Evolutionary conservation across 1,140 invertebrate species (phyloP), one percentile per base, ranked within the genome.

Genomic region (Tetramorium parvispinum): DNA sequence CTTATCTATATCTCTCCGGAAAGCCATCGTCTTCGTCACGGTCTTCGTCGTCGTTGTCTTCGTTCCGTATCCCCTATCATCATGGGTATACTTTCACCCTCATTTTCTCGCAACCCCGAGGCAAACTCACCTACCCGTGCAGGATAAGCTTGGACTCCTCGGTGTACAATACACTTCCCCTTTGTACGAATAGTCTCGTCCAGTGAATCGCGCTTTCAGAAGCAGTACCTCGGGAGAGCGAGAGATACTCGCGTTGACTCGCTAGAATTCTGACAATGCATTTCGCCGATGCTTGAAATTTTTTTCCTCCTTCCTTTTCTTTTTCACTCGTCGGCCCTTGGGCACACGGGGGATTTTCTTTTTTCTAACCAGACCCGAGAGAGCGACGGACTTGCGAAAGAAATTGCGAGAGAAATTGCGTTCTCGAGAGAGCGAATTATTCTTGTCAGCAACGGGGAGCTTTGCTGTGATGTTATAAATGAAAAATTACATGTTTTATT

Each of bases 221-320:
- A 70, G 37, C 71, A 83, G 68, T 75, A 73, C 7, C 53, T 13
- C 11, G 13, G 24, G 24, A 59, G 51, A 46, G 65, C 49, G 65
- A 70, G 66, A 71, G 53, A 40, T 43, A 40, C 77, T 68, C 76
- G 59, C 75, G 46, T 55, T 57, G 75, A 70, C 79, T 83, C 53
- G 79, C 79, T 83, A 73, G 68, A 83, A 59, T 75, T 83, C 79
- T 73, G 79, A 83, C 68, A 83, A 83, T 83, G 79, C 68, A 73
- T 68, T 83, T 83, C 61, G 76, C 76, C 61, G 75, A 78, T 81
- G 83, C 76, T 66, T 79, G 76, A 85, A 43, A 71, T 81, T 85
- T 68, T 81, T 32, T 55, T 79, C 11, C 46, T 57, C 61, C 24
- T 27, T 55, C 4, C 51, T 3, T 79, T 37, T 66, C 73, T 57